Evolutionary conservation across 2,888 invertebrate genomes (phyloP), one percentile per base, ranked within the genome.

Genomic region (Erebia aethiops): DNA sequence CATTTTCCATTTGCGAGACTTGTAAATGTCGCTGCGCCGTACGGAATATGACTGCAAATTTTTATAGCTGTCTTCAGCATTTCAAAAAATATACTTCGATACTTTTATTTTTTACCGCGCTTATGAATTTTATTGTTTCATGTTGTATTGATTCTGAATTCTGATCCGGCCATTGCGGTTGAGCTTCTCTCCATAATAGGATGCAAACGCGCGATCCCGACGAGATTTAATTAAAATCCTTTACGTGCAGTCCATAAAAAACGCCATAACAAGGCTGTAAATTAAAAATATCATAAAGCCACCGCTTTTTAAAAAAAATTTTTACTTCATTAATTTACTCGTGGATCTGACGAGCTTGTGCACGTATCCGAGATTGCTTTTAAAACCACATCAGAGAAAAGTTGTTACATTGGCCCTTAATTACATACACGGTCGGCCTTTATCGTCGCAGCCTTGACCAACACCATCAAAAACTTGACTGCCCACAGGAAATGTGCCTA

Each of bases 391-490:
- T 88, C 87, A 87, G 80, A 84, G 81, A 75, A 83, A 87, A 87
- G 85, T 89, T 88, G 86, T 86, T 84, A 85, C 86, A 83, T 82
- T 79, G 81, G 82, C 79, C 83, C 84, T 86, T 88, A 89, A 89
- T 89, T 89, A 90, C 84, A 84, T 81, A 80, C 79, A 83, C 84
- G 83, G 83, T 82, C 79, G 78, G 63, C 84, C 84, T 84, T 86
- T 87, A 87, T 84, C 73, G 78, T 78, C 77, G 68, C 79, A 76
- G 79, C 82, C 82, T 81, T 78, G 73, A 79, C 80, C 80, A 81
- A 83, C 81, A 83, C 81, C 85, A 84, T 83, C 81, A 80, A 78
- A 85, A 87, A 87, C 80, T 87, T 66, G 74, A 78, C 78, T 78
- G 76, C 75, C 76, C 76, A 81, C 79, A 79, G 77, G 74, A 77